Evolutionary conservation across 2,113 vertebrate genomes (phyloP).

Genomic region (Cynoglossus semilaevis): DNA sequence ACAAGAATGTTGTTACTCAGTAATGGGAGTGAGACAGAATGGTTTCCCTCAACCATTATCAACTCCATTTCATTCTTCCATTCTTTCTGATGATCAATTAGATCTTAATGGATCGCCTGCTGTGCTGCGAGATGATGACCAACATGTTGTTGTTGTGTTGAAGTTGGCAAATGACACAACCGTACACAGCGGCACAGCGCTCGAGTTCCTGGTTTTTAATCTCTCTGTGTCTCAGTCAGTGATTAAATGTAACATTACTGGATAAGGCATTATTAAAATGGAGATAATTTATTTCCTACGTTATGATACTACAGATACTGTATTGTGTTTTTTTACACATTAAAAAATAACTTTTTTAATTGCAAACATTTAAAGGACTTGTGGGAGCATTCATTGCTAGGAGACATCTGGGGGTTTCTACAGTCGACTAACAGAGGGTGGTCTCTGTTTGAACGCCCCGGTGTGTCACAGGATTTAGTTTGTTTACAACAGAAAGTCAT

Average conservation of each 20-base stretch:
- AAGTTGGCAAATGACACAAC: slow-evolving; percentile 68
- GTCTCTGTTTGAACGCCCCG: no score
- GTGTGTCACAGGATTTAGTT: no score
- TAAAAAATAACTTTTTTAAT: no score
- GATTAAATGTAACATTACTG: slow-evolving; percentile 47
- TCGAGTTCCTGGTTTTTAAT: slow-evolving; percentile 27
- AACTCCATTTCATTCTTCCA: slow-evolving; percentile 73
- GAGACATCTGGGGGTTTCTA: background rate
- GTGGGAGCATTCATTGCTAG: background rate
- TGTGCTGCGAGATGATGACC: slow-evolving; percentile 70
- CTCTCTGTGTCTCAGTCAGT: slow-evolving; percentile 43
- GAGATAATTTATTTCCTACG: slow-evolving; percentile 22
- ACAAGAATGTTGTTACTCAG: slow-evolving; percentile 75
- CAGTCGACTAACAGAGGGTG: background rate
- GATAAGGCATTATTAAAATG: slow-evolving; percentile 34
- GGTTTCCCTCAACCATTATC: slow-evolving; percentile 74
- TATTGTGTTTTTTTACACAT: background rate
- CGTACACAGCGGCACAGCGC: slow-evolving; percentile 44
- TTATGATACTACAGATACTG: background rate
- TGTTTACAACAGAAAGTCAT: no score
- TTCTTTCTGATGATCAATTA: slow-evolving; percentile 79
- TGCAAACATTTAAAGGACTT: background rate
- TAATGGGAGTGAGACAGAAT: slow-evolving; percentile 79
- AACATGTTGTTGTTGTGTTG: slow-evolving; percentile 65
- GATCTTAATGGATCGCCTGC: slow-evolving; percentile 76